Evolutionary conservation across 2,888 invertebrate species (phyloP).

Genomic region (Amiota communis): DNA sequence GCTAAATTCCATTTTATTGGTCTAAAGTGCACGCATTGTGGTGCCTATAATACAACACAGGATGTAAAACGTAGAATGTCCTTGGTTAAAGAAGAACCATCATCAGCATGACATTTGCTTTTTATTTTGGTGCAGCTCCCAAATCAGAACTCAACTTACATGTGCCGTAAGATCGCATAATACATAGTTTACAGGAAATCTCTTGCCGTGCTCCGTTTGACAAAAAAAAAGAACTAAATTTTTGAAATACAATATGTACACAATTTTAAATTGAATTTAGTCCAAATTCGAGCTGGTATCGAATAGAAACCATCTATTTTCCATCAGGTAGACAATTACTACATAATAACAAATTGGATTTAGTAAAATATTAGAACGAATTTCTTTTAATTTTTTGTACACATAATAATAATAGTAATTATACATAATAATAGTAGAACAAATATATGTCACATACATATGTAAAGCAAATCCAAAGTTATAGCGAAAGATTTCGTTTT

Average conservation of each 20-base stretch:
- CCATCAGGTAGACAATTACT: no score
- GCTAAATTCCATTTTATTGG: constrained; percentile 92
- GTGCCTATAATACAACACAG: constrained; percentile 92
- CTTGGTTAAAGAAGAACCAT: constrained; percentile 67
- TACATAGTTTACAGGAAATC: constrained; percentile 52
- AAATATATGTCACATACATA: no score
- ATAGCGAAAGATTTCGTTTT: no score
- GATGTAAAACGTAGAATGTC: constrained; percentile 74
- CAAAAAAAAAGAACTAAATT: constrained; percentile 45
- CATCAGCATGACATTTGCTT: constrained; percentile 64
- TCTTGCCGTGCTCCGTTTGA: constrained; percentile 63
- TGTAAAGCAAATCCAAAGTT: no score
- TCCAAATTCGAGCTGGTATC: constrained; percentile 68
- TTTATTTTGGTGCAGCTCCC: neutral
- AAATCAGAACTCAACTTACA: neutral
- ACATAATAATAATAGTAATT: no score
- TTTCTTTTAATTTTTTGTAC: no score
- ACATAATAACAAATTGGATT: no score
- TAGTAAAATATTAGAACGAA: no score
- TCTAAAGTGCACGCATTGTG: constrained; percentile 87
- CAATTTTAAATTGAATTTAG: constrained; percentile 56
- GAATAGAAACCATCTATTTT: constrained; percentile 50
- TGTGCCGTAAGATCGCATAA: neutral
- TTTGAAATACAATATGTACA: no score
- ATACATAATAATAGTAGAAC: no score